phyloP scores from a whole-genome alignment of 2,113 vertebrate species.

The Platichthys stellatus region DNA sequence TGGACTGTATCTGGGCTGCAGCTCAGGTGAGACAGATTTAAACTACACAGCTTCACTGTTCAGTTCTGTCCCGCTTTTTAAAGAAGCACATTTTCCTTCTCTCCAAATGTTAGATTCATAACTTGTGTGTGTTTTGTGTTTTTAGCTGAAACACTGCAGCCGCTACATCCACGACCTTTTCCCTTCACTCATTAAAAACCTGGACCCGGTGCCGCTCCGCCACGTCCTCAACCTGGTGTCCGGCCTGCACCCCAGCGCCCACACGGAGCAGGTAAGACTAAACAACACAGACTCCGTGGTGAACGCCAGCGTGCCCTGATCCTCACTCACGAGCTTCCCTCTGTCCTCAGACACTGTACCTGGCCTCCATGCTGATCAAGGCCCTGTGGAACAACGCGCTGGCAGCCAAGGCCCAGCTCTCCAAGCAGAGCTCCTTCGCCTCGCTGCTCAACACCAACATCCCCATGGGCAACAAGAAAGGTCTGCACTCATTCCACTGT shows the following conservation, averaged over 20 bases:
- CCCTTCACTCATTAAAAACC: slow-evolving; percentile 97
- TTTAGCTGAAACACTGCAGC: slow-evolving; percentile 97
- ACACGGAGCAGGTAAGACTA: slow-evolving; percentile 93
- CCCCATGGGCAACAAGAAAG: slow-evolving; percentile 98
- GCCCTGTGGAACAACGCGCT: slow-evolving; percentile 99
- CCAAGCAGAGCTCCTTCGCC: slow-evolving; percentile 98
- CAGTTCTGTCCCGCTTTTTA: too few relatives aligned
- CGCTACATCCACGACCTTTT: slow-evolving; percentile 99
- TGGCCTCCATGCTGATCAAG: slow-evolving; percentile 99
- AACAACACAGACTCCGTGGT: neutral
- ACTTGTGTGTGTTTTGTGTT: neutral
- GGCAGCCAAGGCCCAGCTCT: slow-evolving; percentile 97
- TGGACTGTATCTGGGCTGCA: slow-evolving; percentile 99
- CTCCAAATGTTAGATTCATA: neutral
- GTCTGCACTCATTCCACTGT: slow-evolving; percentile 68
- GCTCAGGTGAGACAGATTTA: slow-evolving; percentile 87
- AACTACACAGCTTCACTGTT: too few relatives aligned
- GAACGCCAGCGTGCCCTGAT: neutral
- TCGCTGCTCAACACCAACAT: slow-evolving; percentile 97
- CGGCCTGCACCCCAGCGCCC: slow-evolving; percentile 94
- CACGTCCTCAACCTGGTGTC: slow-evolving; percentile 98
- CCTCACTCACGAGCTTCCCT: neutral
- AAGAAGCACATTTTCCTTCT: too few relatives aligned
- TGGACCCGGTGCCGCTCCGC: slow-evolving; percentile 96
- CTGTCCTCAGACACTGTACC: slow-evolving; percentile 90